phyloP scores from a whole-genome alignment of 2,888 invertebrate species.

The Hypercompe scribonia region DNA sequence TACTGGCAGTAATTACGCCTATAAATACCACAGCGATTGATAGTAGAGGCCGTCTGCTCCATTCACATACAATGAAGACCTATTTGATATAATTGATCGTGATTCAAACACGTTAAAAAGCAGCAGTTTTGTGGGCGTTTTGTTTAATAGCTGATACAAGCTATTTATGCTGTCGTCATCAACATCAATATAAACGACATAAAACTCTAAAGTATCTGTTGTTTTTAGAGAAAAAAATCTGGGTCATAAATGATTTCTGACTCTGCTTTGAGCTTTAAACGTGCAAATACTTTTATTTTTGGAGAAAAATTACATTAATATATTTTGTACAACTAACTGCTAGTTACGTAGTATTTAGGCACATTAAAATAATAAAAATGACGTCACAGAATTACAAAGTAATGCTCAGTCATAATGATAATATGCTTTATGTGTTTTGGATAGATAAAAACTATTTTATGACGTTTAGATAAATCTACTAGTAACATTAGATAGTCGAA shows the following conservation, averaged over 20 bases:
- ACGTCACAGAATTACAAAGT: neutral
- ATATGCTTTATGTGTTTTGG: neutral
- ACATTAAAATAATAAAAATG: neutral
- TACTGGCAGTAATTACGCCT: conserved; percentile 45
- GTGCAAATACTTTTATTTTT: neutral
- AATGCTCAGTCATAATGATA: neutral
- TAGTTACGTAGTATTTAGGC: neutral
- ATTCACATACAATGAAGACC: conserved; percentile 36
- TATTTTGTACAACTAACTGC: neutral
- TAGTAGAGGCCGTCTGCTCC: conserved; percentile 30
- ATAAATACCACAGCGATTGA: conserved; percentile 43
- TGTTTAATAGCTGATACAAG: neutral
- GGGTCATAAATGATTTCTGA: too few species aligned
- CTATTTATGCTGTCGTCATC: neutral
- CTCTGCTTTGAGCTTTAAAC: neutral
- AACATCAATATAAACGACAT: too few species aligned
- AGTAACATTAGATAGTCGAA: neutral
- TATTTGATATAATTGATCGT: conserved; percentile 33
- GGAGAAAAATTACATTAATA: neutral
- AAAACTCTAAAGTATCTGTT: too few species aligned
- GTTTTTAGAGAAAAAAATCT: neutral
- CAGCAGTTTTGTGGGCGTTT: neutral
- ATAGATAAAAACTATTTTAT: neutral
- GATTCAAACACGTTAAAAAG: conserved; percentile 14
- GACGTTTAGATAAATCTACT: neutral